Conservation (phyloP, 2,888 invertebrate genomes). For the Phragmatobia fuliginosa region DNA sequence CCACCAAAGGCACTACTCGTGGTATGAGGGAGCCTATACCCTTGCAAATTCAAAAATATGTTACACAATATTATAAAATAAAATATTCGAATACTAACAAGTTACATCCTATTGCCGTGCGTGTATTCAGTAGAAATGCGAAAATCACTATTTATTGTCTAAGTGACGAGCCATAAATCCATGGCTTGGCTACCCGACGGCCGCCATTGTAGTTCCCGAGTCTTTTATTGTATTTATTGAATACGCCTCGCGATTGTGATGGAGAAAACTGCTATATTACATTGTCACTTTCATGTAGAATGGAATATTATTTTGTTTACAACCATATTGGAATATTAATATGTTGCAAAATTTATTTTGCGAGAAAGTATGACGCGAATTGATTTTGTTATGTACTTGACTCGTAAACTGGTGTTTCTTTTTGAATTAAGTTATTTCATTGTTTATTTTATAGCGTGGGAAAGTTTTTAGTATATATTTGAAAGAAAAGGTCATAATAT, state of each 20-base stretch:
- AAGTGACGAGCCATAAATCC: slow-evolving; percentile 84
- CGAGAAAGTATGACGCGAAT: background rate
- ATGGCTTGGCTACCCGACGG: slow-evolving; percentile 63
- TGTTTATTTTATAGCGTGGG: background rate
- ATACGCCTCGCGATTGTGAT: slow-evolving; percentile 50
- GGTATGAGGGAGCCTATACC: too few species aligned
- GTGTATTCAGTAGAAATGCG: slow-evolving; percentile 74
- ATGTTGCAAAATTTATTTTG: slow-evolving; percentile 16
- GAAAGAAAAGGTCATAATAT: too few species aligned
- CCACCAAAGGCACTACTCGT: too few species aligned
- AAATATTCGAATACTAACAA: background rate
- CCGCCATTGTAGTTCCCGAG: slow-evolving; percentile 69
- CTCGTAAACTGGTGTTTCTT: background rate
- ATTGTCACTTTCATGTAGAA: slow-evolving; percentile 44
- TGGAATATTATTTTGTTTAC: slow-evolving; percentile 26
- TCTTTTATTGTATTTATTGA: slow-evolving; percentile 57
- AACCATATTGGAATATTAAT: slow-evolving; percentile 18
- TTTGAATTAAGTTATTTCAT: background rate
- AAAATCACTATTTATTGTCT: slow-evolving; percentile 85
- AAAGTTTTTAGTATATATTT: too few species aligned
- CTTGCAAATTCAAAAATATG: too few species aligned
- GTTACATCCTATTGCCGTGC: slow-evolving; percentile 64
- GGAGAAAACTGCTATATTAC: slow-evolving; percentile 50
- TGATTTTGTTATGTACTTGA: slow-evolving; percentile 2
- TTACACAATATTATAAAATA: background rate